These are phyloP conservation scores for Numenius arquata DNA, from an alignment of 2,113 vertebrate genomes.

Conservation along the genomic window DNA sequence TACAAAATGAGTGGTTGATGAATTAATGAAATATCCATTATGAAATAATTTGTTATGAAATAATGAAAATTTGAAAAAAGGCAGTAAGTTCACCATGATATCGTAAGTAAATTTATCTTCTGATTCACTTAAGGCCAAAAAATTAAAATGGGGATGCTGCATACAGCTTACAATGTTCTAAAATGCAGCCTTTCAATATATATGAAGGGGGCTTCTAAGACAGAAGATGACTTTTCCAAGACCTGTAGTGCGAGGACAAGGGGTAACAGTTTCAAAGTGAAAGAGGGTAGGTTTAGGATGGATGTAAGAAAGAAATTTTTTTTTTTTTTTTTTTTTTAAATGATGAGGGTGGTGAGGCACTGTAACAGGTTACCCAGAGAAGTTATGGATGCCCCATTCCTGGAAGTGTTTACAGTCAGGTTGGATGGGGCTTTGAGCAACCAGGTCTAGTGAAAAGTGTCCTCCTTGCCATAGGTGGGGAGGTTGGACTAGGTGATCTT, in stretches of 20 bases:
- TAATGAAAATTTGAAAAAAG: not conserved
- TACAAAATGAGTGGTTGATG: not conserved
- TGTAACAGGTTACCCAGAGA: not conserved
- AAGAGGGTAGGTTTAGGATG: not conserved
- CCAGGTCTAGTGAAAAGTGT: not conserved
- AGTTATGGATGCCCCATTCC: not conserved
- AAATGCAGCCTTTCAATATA: not conserved
- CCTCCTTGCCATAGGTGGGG: not conserved
- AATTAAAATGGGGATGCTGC: not conserved
- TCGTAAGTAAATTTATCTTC: not conserved
- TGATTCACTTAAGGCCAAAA: not conserved
- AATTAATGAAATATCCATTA: not conserved
- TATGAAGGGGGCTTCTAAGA: not conserved
- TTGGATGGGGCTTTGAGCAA: not conserved
- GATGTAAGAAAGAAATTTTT: not conserved
- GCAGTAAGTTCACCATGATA: not conserved
- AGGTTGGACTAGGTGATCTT: not conserved
- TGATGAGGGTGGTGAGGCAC: not conserved
- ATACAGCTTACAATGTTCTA: not conserved
- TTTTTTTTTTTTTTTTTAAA: not conserved
- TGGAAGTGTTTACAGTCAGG: not conserved
- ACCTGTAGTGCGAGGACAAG: not conserved
- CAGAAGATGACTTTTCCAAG: not conserved
- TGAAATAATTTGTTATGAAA: not conserved
- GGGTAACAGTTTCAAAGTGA: not conserved